Base-by-base conservation (phyloP, 2,888 invertebrate species). In the Idaea biselata region DNA sequence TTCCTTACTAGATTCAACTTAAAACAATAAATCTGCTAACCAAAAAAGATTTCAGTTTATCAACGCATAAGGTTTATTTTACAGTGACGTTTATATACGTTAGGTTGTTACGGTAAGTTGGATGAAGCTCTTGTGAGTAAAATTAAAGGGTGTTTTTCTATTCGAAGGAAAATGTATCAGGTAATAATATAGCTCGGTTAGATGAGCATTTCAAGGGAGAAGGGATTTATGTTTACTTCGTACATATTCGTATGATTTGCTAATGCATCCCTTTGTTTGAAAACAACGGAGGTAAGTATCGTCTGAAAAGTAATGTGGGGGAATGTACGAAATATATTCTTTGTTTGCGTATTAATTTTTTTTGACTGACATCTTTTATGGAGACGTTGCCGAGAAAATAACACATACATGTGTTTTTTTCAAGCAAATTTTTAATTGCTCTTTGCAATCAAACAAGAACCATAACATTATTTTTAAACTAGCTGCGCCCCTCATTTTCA, bases 91-190 rank as follows among this genome's bases (percentile, higher is more conserved):
- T 11, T 4, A 0, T 67, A 55, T 0, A 0, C 0, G 0, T 16
- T 0, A 8, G 32, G 57, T 5, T 6, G n/a, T 70, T 72, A 69
- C 0, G 57, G 7, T 60, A 0, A 67, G 73, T 58, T 58, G 60
- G 6, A n/a, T 55, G 55, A 18, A 5, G 58, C 33, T 55, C 58
- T 63, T 72, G 80, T 77, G 80, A 79, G 84, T 81, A 80, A 85
- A 85, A 84, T 85, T 84, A 84, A 81, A 83, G 84, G 82, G 82
- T 82, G 83, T 84, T 85, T 84, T 84, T 86, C 83, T 82, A 76
- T 80, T 80, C 76, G 71, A 77, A 77, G 80, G 79, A 80, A 82
- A 86, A 84, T 81, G 82, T 85, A 86, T 87, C 83, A 84, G 82
- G 83, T 86, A 85, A 82, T 85, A 86, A 83, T 83, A 83, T 76